Evolutionary conservation across 2,888 invertebrate genomes (phyloP).

Genomic region (Sicus ferrugineus): DNA sequence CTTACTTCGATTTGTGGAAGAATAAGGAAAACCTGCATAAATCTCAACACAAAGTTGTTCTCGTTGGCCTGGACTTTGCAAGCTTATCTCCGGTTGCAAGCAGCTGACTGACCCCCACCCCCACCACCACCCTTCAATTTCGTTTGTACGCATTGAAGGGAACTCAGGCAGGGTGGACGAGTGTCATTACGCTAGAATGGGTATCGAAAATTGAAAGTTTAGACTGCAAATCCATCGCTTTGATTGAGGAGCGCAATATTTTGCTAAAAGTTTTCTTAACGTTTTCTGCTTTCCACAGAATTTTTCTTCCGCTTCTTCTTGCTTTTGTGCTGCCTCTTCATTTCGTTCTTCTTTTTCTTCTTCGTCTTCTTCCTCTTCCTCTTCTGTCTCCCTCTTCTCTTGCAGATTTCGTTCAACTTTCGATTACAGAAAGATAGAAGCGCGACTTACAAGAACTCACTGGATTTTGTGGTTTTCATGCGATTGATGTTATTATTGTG

Average conservation of each 20-base stretch:
- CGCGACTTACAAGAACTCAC: background rate
- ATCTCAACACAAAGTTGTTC: slow-evolving; percentile 30
- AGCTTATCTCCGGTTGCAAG: background rate
- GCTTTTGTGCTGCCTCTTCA: background rate
- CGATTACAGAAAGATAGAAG: background rate
- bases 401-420: background rate
- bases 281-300: background rate
- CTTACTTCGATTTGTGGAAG: too few species aligned
- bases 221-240: slow-evolving; percentile 31
- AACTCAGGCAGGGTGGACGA: background rate
- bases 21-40: slow-evolving; percentile 21
- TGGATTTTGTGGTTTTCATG: background rate
- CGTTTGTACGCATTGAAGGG: too few species aligned
- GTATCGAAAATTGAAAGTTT: background rate
- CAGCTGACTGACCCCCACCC: background rate
- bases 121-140: too few species aligned
- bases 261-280: background rate
- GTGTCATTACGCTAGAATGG: background rate
- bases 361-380: slow-evolving; percentile 1
- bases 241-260: background rate
- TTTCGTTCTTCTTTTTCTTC: background rate
- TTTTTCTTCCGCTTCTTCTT: background rate
- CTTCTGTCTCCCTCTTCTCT: background rate
- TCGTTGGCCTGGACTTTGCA: background rate
- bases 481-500: background rate